phyloP scores from a whole-genome alignment of 2,113 vertebrate genomes.

The Dasypus novemcinctus region DNA sequence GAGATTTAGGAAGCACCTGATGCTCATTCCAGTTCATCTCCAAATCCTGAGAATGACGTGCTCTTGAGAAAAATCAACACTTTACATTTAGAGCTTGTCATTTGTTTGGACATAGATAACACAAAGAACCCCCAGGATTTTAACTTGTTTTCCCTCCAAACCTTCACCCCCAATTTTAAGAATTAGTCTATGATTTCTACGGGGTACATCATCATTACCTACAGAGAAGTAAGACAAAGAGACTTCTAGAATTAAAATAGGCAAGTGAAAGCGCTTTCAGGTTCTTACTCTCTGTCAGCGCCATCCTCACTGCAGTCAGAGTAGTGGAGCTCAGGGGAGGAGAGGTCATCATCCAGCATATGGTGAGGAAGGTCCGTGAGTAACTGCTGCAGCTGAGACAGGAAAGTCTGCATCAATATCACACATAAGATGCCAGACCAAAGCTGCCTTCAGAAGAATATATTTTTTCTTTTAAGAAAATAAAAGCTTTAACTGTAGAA shows the following conservation, averaged over 20 bases:
- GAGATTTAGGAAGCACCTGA: slow-evolving; percentile 77
- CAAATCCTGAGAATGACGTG: slow-evolving; percentile 80
- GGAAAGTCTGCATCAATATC: neutral
- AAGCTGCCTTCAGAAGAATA: neutral
- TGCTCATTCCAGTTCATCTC: slow-evolving; percentile 84
- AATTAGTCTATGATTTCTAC: neutral
- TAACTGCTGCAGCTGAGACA: slow-evolving; percentile 91
- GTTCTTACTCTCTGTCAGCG: slow-evolving; percentile 85
- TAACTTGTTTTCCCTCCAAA: slow-evolving; percentile 15
- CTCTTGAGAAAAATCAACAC: slow-evolving; percentile 80
- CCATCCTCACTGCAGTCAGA: slow-evolving; percentile 86
- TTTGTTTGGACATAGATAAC: slow-evolving; percentile 21
- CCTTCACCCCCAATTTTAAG: neutral
- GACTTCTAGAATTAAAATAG: neutral
- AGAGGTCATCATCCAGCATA: slow-evolving; percentile 95
- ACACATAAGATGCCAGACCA: neutral
- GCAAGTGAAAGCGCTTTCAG: neutral
- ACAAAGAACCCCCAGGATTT: neutral
- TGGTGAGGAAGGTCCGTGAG: slow-evolving; percentile 97
- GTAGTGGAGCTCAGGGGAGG: slow-evolving; percentile 85
- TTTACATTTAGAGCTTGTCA: slow-evolving; percentile 6
- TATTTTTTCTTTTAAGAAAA: neutral
- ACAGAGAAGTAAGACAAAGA: neutral
- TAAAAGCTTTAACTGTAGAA: neutral
- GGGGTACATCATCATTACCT: neutral